Evolutionary conservation across 2,113 vertebrate genomes (phyloP).

Genomic region (Pundamilia nyererei): DNA sequence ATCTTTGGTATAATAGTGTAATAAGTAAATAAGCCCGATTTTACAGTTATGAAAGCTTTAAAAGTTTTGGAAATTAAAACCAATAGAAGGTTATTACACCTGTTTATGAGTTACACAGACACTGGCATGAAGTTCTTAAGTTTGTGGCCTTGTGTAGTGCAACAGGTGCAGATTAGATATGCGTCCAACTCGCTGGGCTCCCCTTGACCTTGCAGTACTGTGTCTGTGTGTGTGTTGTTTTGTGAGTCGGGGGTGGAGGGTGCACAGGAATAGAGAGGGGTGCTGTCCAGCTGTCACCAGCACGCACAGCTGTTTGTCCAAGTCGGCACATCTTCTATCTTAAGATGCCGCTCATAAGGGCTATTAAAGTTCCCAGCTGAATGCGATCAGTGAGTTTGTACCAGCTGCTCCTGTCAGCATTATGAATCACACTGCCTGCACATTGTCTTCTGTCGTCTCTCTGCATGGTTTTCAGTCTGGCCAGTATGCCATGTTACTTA

Average conservation of each 20-base stretch:
- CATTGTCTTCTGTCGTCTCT: neutral
- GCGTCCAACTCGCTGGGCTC: neutral
- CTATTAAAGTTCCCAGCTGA: neutral
- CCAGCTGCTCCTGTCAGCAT: neutral
- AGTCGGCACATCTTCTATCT: neutral
- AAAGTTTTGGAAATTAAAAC: neutral
- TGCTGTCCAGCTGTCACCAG: slow-evolving; percentile 41
- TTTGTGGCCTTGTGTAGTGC: neutral
- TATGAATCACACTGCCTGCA: neutral
- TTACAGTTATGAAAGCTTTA: neutral
- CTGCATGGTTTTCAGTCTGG: neutral
- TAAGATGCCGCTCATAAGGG: neutral
- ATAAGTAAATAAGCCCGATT: neutral
- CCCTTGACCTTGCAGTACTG: slow-evolving; percentile 42
- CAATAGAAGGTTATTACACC: neutral
- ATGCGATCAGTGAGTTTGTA: neutral
- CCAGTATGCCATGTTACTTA: slow-evolving; percentile 9
- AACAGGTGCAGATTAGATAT: slow-evolving; percentile 64
- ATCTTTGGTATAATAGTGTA: neutral
- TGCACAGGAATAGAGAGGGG: slow-evolving; percentile 34
- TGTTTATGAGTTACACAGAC: neutral
- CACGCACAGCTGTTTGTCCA: slow-evolving; percentile 27
- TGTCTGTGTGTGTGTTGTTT: neutral
- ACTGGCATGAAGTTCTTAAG: neutral
- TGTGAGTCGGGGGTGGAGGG: neutral